Evolutionary conservation across 2,888 invertebrate genomes (phyloP), one percentile per base, ranked within the genome.

Genomic region (Parnassius orleans): DNA sequence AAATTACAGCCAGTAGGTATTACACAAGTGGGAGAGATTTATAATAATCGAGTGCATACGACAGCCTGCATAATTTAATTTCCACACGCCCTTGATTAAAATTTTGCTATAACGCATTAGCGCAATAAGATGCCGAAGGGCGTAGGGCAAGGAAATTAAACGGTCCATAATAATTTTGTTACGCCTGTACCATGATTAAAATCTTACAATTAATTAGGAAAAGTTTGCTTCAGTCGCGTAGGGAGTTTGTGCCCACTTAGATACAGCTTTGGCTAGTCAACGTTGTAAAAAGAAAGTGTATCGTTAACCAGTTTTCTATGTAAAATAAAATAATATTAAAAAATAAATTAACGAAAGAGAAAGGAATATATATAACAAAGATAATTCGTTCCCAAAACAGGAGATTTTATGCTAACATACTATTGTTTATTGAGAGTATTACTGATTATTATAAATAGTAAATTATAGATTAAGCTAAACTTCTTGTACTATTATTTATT

Each of bases 41-140:
- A 90, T 86, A 83, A 80, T 77, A 76, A 69, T 74, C 69, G 86
- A 88, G 84, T 91, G 90, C 90, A 90, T 87, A 84, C 84, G 91
- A 90, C 90, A 89, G 88, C 78, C 80, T 90, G 90, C 89, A 90
- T 90, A 91, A 90, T 90, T 89, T 88, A 89, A 88, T 83, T 78
- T 76, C 73, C 81, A 85, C 83, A 89, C 86, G 82, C 90, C 89
- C 90, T 87, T 90, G 87, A 90, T 90, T 91, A 91, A 89, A 91
- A 90, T 88, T 87, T 87, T 80, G 87, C 84, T 86, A 84, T 87
- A 86, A 87, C 83, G 84, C 88, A 87, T 88, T 87, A 87, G 77
- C 62, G 69, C 75, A 78, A 78, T 81, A 81, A 87, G 85, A 84
- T 72, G 85, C 83, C 81, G 77, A 80, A 86, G 86, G 87, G 84